Conservation (phyloP, 2,888 invertebrate genomes). For the Peribatodes rhomboidaria region DNA sequence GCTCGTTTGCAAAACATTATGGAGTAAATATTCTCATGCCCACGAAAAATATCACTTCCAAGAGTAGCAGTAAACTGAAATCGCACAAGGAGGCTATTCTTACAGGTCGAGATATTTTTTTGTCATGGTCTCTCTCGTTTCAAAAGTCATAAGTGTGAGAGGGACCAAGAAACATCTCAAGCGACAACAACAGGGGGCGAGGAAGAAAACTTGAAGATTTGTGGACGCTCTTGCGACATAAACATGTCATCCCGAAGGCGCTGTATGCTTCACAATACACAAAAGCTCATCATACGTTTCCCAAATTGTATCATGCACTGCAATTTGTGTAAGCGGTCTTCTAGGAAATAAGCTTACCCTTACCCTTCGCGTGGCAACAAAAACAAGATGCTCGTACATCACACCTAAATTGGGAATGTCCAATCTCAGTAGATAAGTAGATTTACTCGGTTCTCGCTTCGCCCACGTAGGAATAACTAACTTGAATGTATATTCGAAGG, state of each 20-base stretch:
- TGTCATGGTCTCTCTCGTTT: too few relatives aligned
- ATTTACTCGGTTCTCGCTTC: conserved; percentile 52
- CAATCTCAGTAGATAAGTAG: conserved; percentile 49
- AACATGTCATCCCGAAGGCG: conserved; percentile 10
- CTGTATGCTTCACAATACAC: conserved; percentile 13
- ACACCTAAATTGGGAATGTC: conserved; percentile 49
- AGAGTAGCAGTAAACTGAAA: conserved; percentile 3
- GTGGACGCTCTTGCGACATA: conserved; percentile 8
- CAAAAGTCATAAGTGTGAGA: too few relatives aligned
- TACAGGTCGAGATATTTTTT: too few relatives aligned
- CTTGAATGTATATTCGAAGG: conserved; percentile 39
- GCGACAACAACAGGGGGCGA: too few relatives aligned
- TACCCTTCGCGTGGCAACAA: conserved; percentile 31
- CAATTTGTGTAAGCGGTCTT: conserved; percentile 29
- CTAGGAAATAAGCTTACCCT: conserved; percentile 38
- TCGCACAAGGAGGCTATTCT: too few relatives aligned
- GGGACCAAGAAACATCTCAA: too few relatives aligned
- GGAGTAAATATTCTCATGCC: conserved; percentile 10
- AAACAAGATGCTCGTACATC: conserved; percentile 42
- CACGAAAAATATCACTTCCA: conserved; percentile 16
- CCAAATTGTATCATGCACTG: conserved; percentile 22
- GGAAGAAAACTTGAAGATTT: conserved; percentile 23
- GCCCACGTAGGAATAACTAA: conserved; percentile 51
- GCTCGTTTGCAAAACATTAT: conserved; percentile 32
- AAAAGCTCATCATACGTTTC: conserved; percentile 16